Percentiles rank a stretch among this genome's conserved stretches.
Conservation (phyloP, 2,113 vertebrate species). For the Lampris megalopsis region DNA sequence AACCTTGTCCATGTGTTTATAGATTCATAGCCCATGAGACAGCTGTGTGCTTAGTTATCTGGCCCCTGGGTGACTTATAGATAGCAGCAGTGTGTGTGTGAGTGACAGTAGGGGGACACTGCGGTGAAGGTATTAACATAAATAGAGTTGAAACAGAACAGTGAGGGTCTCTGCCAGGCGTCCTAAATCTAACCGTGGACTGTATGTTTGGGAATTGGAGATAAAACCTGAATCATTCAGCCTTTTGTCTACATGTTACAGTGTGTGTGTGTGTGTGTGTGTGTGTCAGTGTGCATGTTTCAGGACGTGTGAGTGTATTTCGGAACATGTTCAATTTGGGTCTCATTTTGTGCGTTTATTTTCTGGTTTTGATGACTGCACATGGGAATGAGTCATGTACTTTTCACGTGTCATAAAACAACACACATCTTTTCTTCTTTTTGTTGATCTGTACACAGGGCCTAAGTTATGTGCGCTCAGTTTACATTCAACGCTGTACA, state of each 20-base stretch:
- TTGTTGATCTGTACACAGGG: no score
- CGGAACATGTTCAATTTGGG: no score
- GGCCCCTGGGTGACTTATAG: conserved; percentile 24
- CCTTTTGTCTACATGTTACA: background rate
- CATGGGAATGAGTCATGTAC: no score
- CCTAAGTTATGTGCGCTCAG: no score
- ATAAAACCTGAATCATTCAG: conserved; percentile 35
- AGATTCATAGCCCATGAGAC: conserved; percentile 18
- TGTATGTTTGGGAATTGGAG: conserved; percentile 35
- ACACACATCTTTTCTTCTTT: no score
- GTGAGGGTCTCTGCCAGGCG: conserved; percentile 22
- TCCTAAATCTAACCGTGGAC: conserved; percentile 43
- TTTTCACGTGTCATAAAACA: no score
- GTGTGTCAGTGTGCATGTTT: background rate
- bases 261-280: background rate
- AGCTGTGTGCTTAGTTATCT: conserved; percentile 35
- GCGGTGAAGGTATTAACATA: conserved; percentile 46
- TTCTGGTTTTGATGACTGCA: no score
- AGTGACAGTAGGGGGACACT: background rate
- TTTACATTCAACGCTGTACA: background rate
- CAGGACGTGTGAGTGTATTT: no score
- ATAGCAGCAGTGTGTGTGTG: background rate
- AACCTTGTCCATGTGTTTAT: conserved; percentile 3
- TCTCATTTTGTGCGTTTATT: no score
- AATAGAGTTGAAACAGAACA: conserved; percentile 36